Percentiles rank a stretch among this genome's conserved stretches.
Evolutionary conservation across 2,888 invertebrate species (phyloP).

Genomic region (Boloria euphrosyne): DNA sequence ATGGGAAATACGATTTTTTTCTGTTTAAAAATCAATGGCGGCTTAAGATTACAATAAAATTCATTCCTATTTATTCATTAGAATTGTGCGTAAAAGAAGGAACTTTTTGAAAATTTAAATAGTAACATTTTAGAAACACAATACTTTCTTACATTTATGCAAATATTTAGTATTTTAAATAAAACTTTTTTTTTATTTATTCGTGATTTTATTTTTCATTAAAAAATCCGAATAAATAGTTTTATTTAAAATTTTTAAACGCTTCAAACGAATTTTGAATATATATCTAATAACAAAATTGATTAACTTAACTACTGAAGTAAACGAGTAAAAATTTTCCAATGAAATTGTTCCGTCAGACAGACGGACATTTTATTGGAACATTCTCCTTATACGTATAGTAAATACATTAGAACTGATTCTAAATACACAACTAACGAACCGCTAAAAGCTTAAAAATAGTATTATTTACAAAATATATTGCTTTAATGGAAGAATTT

Average conservation of each 20-base stretch:
- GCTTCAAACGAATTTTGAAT: background rate
- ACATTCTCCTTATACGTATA: background rate
- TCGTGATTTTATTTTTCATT: no score
- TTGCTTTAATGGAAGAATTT: slow-evolving; percentile 29
- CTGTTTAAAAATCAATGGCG: no score
- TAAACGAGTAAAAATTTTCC: slow-evolving; percentile 1
- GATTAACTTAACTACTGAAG: slow-evolving; percentile 6
- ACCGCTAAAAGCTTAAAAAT: slow-evolving; percentile 24
- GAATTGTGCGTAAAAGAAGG: slow-evolving; percentile 15
- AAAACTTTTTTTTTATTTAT: no score
- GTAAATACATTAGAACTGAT: background rate
- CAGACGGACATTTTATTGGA: slow-evolving; percentile 6
- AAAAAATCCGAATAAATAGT: no score
- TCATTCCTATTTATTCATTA: background rate
- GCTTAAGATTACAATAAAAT: no score
- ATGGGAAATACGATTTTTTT: no score
- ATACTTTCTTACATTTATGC: background rate
- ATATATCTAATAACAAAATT: slow-evolving; percentile 9
- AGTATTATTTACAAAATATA: slow-evolving; percentile 39
- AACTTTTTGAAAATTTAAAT: slow-evolving; percentile 5
- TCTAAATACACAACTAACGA: slow-evolving; percentile 14
- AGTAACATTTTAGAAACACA: slow-evolving; percentile 1
- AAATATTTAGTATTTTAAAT: no score
- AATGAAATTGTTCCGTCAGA: background rate
- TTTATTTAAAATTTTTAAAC: background rate